Evolutionary conservation across 2,113 vertebrate genomes (phyloP).

Genomic region (Melanocharis versteri): DNA sequence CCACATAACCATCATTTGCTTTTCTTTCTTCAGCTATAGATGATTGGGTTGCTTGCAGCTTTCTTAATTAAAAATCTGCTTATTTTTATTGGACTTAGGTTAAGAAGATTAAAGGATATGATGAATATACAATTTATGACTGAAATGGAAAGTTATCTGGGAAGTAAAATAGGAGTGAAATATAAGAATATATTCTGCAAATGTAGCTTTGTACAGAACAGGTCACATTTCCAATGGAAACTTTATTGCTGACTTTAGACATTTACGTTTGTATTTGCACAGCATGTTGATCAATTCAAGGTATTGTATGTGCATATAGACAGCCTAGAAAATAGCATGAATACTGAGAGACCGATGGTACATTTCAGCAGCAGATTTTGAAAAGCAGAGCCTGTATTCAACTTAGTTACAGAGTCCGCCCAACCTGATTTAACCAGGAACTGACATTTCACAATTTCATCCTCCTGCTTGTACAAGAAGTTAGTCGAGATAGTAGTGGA

Average conservation of each 20-base stretch:
- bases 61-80: conserved; percentile 64
- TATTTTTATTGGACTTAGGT: conserved; percentile 46
- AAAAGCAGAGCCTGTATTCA: neutral
- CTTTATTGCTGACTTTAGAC: neutral
- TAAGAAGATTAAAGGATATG: conserved; percentile 51
- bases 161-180: neutral
- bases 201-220: neutral
- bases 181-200: neutral
- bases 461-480: neutral
- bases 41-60: conserved; percentile 56
- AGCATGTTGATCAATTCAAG: neutral
- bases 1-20: conserved; percentile 8
- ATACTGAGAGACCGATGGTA: accelerated
- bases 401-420: neutral
- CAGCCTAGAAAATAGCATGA: neutral
- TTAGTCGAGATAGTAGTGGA: neutral
- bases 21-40: conserved; percentile 51
- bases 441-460: neutral
- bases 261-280: neutral
- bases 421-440: neutral
- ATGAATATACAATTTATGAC: neutral
- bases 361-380: neutral
- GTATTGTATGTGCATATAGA: neutral
- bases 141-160: neutral
- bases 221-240: neutral